Percentiles rank a stretch among this genome's conserved stretches.
These are phyloP conservation scores for Stictocephala bisonia DNA, from an alignment of 2,888 invertebrate genomes.

Conservation along the genomic window DNA sequence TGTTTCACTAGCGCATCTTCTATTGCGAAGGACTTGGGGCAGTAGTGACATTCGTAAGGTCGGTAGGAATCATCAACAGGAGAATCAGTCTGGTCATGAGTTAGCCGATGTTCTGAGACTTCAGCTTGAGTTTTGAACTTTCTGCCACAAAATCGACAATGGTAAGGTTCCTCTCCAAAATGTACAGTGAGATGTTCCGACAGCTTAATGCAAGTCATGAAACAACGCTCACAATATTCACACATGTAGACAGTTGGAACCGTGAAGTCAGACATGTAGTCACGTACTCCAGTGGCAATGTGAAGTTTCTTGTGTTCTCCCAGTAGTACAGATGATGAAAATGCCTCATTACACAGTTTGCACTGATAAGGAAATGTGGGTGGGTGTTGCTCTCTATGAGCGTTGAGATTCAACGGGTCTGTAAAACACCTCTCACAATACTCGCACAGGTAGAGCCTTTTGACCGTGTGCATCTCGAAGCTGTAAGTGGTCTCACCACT, in stretches of 20 bases:
- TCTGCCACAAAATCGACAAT: slow-evolving; percentile 53
- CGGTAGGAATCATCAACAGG: slow-evolving; percentile 51
- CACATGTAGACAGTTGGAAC: slow-evolving; percentile 54
- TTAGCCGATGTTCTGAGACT: slow-evolving; percentile 49
- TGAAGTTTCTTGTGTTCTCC: slow-evolving; percentile 45
- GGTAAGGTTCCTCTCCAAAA: slow-evolving; percentile 54
- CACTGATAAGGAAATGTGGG: slow-evolving; percentile 53
- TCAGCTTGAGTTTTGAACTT: slow-evolving; percentile 50
- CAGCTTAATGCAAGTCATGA: slow-evolving; percentile 54
- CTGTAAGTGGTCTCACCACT: slow-evolving; percentile 54
- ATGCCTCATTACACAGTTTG: slow-evolving; percentile 51
- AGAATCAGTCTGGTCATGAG: slow-evolving; percentile 50
- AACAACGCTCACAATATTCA: slow-evolving; percentile 55
- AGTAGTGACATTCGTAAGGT: slow-evolving; percentile 56
- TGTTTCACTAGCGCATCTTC: slow-evolving; percentile 58
- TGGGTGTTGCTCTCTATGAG: slow-evolving; percentile 56
- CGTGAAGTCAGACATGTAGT: slow-evolving; percentile 52
- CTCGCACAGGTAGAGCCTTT: slow-evolving; percentile 58
- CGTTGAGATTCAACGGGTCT: slow-evolving; percentile 55
- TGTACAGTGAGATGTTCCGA: slow-evolving; percentile 57
- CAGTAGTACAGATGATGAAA: slow-evolving; percentile 47
- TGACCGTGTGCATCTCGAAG: slow-evolving; percentile 56
- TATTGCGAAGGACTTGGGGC: slow-evolving; percentile 55
- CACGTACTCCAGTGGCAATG: slow-evolving; percentile 17
- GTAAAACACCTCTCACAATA: slow-evolving; percentile 59